phyloP scores from a whole-genome alignment of 1,140 invertebrate genomes.

The Sycophila sp. region DNA sequence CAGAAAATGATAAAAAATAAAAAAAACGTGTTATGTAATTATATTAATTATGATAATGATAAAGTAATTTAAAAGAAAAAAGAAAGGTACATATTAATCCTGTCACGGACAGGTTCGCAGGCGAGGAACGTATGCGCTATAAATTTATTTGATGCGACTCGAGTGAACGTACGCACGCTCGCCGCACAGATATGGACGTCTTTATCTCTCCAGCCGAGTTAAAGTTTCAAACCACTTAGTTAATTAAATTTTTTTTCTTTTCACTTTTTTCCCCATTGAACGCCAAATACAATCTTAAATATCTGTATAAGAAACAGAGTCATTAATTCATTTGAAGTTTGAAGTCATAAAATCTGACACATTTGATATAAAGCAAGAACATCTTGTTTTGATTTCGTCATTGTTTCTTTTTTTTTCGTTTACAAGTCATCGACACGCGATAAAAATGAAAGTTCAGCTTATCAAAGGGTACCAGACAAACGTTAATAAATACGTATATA shows the following conservation, averaged over 20 bases:
- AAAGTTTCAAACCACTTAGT: background rate
- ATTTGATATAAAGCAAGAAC: too few relatives aligned
- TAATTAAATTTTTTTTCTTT: conserved; percentile 1
- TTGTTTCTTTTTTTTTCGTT: too few relatives aligned
- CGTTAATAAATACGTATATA: too few relatives aligned
- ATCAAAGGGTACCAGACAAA: too few relatives aligned
- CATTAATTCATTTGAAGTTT: too few relatives aligned
- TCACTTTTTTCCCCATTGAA: background rate
- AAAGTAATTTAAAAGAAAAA: conserved; percentile 19
- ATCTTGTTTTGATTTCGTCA: too few relatives aligned
- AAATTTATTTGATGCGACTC: conserved; percentile 3
- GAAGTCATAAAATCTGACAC: too few relatives aligned
- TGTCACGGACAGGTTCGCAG: conserved; percentile 30
- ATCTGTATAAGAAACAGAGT: background rate
- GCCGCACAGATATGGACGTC: conserved; percentile 33
- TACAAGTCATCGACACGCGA: background rate
- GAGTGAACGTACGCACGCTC: background rate
- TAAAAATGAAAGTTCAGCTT: too few relatives aligned
- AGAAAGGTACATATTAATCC: conserved; percentile 30
- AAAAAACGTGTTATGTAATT: too few relatives aligned
- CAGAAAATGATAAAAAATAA: conserved; percentile 20
- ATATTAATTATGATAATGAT: too few relatives aligned
- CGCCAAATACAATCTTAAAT: background rate
- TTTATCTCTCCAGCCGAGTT: conserved; percentile 3
- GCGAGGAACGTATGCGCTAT: conserved; percentile 12